Evolutionary conservation across 2,113 vertebrate genomes (phyloP).

Genomic region (Gnathonemus longibarbis): DNA sequence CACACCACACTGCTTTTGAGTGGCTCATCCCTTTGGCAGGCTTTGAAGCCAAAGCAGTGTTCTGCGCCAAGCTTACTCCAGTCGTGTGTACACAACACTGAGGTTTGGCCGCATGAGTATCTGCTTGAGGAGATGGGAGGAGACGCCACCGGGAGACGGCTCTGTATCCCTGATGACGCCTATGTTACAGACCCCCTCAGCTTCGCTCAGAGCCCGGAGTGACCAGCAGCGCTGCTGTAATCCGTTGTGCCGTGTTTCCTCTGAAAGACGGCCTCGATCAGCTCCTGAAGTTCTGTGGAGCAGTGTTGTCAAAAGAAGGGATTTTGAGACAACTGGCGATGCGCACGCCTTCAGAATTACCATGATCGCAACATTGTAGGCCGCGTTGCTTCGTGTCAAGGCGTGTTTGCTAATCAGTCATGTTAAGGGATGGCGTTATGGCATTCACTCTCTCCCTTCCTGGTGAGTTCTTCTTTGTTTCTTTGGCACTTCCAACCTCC

Average conservation of each 20-base stretch:
- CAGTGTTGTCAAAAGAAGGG: background rate
- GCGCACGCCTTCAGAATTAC: background rate
- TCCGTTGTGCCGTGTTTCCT: background rate
- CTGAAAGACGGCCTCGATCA: background rate
- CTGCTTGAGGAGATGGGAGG: constrained; percentile 36
- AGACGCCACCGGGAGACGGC: background rate
- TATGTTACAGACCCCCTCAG: background rate
- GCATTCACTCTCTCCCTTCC: background rate
- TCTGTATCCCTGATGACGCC: background rate
- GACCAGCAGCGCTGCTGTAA: background rate
- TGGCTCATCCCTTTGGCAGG: background rate
- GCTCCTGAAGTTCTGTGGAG: background rate
- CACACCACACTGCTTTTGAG: background rate
- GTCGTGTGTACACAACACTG: background rate
- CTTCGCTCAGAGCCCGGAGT: background rate
- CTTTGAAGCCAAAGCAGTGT: background rate
- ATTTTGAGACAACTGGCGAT: background rate
- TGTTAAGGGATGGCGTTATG: background rate
- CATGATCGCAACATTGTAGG: background rate
- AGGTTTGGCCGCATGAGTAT: constrained; percentile 32
- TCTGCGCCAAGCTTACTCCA: background rate
- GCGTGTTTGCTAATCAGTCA: background rate
- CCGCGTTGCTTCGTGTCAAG: background rate
- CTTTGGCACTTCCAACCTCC: constrained; percentile 11
- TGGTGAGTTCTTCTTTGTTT: background rate